Conservation (phyloP, 2,113 vertebrate genomes). For the Asarcornis scutulata region DNA sequence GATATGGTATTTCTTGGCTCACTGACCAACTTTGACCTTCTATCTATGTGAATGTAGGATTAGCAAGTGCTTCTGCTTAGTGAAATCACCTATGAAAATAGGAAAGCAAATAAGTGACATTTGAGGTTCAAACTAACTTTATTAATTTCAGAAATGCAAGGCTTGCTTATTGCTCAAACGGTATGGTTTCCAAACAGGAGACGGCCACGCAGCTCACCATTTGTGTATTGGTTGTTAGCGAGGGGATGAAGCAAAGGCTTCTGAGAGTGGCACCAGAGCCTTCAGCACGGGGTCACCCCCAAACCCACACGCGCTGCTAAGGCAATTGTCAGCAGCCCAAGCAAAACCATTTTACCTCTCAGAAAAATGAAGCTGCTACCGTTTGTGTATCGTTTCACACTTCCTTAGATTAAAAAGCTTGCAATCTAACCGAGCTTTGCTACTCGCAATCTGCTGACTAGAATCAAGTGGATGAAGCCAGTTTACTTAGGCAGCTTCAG, state of each 20-base stretch:
- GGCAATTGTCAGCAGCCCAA: background rate
- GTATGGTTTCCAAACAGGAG: background rate
- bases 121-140: conserved; percentile 85
- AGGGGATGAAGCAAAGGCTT: background rate
- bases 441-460: background rate
- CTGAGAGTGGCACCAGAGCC: background rate
- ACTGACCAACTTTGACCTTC: conserved; percentile 99
- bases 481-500: background rate
- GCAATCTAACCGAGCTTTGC: background rate
- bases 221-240: background rate
- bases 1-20: conserved; percentile 99
- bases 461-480: background rate
- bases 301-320: rapidly evolving
- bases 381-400: rapidly evolving
- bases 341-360: background rate
- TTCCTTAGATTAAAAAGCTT: rapidly evolving
- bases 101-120: conserved; percentile 86
- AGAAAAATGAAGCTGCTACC: background rate
- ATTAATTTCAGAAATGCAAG: conserved; percentile 86
- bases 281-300: background rate
- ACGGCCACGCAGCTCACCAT: background rate
- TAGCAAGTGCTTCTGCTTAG: conserved; percentile 91
- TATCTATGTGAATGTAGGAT: conserved; percentile 89
- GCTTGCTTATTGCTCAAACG: conserved; percentile 52
- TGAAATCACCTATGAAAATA: conserved; percentile 93